Base-by-base conservation (phyloP, 2,888 invertebrate species). In the Drosophila vallismaia region DNA sequence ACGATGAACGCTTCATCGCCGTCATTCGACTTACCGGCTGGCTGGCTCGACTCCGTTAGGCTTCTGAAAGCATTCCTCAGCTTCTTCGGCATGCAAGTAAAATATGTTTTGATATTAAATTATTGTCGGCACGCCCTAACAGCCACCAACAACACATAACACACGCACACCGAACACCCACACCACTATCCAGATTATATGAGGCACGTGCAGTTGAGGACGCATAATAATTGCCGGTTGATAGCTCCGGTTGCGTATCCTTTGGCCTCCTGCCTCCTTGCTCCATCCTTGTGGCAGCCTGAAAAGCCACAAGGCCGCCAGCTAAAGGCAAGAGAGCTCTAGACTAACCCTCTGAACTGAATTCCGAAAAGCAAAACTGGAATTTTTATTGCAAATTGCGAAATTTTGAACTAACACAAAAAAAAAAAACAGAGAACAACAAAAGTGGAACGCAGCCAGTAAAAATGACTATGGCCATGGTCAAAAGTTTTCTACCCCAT, bases 51-150 rank as follows among this genome's bases (percentile, higher is more conserved):
- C 63, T 69, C 66, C 49, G 49, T 53, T 63, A 52, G 74, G 55
- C 72, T 56, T 58, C 67, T 71, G 66, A 62, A 62, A 76, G 76
- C 74, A 84, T 84, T 84, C 83, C 87, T 58, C 49, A 75, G 71
- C 76, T 76, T 64, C 87, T 71, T 79, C 79, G 84, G 84, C 87
- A 85, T 85, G 86, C 82, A 69, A 78, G 82, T 75, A 74, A 85
- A 85, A 87, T 85, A 87, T 87, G 84, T 85, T 85, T 85, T 85
- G 78, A 79, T 85, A 85, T 85, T 85, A 87, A 85, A 85, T 85
- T 85, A 82, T 85, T 87, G 82, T 74, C 69, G 79, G 72, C 72
- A 76, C 82, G 76, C 77, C 72, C 60, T 50, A 57, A 51, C 63
- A 48, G 28, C 70, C 66, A 52, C 56, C 58, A 60, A 40, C 54